These are phyloP conservation scores for Hoplodrina blanda DNA, from an alignment of 2,888 invertebrate species.

Conservation along the genomic window DNA sequence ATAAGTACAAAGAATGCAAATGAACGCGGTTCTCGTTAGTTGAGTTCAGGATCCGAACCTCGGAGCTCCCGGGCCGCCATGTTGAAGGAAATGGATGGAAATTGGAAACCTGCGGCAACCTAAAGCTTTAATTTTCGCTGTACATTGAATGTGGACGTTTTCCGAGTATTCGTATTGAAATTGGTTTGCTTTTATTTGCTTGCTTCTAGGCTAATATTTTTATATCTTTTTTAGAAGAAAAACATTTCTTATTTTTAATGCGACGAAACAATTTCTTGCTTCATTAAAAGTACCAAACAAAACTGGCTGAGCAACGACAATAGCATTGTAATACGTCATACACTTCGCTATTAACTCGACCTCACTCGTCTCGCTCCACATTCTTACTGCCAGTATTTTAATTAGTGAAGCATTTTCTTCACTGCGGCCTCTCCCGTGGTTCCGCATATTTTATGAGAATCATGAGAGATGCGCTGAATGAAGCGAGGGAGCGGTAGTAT, in stretches of 20 bases:
- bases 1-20: slow-evolving; percentile 56
- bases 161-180: neutral
- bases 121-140: slow-evolving; percentile 3
- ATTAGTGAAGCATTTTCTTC: slow-evolving; percentile 51
- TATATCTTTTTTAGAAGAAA: neutral
- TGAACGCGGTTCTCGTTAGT: slow-evolving; percentile 49
- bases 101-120: slow-evolving; percentile 40
- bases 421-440: slow-evolving; percentile 20
- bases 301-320: slow-evolving; percentile 14
- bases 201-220: neutral
- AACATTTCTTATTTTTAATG: neutral
- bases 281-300: slow-evolving; percentile 5
- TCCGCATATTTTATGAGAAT: slow-evolving; percentile 41
- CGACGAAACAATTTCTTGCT: neutral
- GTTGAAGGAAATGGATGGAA: slow-evolving; percentile 53
- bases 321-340: slow-evolving; percentile 11
- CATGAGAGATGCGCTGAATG: slow-evolving; percentile 29
- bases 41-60: slow-evolving; percentile 27
- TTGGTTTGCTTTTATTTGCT: neutral
- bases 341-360: slow-evolving; percentile 16
- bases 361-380: slow-evolving; percentile 28
- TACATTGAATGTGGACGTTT: neutral
- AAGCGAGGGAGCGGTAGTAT: slow-evolving; percentile 14
- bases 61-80: slow-evolving; percentile 31
- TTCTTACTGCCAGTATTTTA: slow-evolving; percentile 49